A percentile compares a stretch with the other conserved stretches of the same genome.
Evolutionary conservation across 2,888 invertebrate species (phyloP).

Genomic region (Sycophila texana): DNA sequence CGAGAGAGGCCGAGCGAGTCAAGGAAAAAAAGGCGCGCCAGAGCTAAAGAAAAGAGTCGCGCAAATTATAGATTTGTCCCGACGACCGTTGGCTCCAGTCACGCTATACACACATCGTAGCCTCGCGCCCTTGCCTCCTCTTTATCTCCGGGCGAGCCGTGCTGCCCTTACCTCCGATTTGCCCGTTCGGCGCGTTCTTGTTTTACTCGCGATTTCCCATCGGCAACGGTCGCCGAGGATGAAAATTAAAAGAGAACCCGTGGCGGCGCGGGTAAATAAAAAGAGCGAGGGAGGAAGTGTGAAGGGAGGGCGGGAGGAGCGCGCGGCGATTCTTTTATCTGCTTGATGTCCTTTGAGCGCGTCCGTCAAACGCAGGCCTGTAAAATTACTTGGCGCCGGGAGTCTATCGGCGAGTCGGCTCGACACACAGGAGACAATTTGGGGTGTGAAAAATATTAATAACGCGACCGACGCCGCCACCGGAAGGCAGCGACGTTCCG

Average conservation of each 20-base stretch:
- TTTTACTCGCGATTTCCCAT: not conserved
- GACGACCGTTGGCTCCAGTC: conserved; percentile 71
- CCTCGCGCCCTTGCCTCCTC: not conserved
- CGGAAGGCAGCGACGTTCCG: not conserved
- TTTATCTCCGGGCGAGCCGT: not conserved
- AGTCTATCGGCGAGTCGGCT: conserved; percentile 55
- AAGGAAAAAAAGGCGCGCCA: conserved; percentile 41
- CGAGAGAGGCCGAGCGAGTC: conserved; percentile 18
- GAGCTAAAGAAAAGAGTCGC: conserved; percentile 62
- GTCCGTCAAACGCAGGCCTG: conserved; percentile 69
- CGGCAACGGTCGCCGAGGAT: not conserved
- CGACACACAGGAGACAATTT: conserved; percentile 70
- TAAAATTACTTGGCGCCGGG: conserved; percentile 67
- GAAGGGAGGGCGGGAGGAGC: not conserved
- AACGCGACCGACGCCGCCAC: conserved; percentile 59
- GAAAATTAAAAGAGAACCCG: not conserved
- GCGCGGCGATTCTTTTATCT: conserved; percentile 60
- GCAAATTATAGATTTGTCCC: conserved; percentile 74
- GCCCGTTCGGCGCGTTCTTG: not conserved
- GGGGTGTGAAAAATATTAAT: conserved; percentile 74
- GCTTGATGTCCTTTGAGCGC: conserved; percentile 67
- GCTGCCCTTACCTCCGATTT: no score
- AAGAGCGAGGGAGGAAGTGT: conserved; percentile 16
- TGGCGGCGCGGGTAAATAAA: not conserved
- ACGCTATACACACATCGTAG: conserved; percentile 9